These are phyloP conservation scores for Actinia tenebrosa DNA, from an alignment of 64 coral and sea anemone species.

Conservation along the genomic window DNA sequence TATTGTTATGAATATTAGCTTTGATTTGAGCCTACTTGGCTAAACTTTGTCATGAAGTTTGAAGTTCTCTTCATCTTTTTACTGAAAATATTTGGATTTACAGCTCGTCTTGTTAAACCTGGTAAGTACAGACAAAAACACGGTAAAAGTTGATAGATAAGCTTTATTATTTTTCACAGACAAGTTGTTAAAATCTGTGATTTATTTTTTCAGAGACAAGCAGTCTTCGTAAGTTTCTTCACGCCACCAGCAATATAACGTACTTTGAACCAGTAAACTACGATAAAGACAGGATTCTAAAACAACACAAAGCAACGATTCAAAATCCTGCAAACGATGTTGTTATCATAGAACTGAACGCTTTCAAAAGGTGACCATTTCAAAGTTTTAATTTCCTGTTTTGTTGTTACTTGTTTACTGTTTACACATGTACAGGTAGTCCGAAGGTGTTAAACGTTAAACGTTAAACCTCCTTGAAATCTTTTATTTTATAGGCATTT, in stretches of 20 bases:
- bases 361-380: constrained; percentile 39
- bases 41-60: neutral
- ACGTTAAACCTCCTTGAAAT: too few relatives aligned
- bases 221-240: neutral
- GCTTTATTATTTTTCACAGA: neutral
- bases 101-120: neutral
- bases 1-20: neutral
- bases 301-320: constrained; percentile 16
- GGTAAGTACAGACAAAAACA: neutral
- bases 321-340: neutral
- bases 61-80: neutral
- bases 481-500: constrained; percentile 24
- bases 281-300: constrained; percentile 9
- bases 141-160: neutral
- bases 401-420: neutral
- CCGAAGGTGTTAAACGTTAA: too few relatives aligned
- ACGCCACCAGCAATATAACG: neutral
- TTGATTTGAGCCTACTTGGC: neutral
- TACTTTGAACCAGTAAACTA: constrained; percentile 36
- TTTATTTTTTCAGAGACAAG: neutral
- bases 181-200: too few relatives aligned
- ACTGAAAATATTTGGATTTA: neutral
- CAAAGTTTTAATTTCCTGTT: too few relatives aligned
- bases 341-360: constrained; percentile 25
- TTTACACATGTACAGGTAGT: too few relatives aligned